phyloP scores from a whole-genome alignment of 2,113 vertebrate genomes.

The Mobula hypostoma region DNA sequence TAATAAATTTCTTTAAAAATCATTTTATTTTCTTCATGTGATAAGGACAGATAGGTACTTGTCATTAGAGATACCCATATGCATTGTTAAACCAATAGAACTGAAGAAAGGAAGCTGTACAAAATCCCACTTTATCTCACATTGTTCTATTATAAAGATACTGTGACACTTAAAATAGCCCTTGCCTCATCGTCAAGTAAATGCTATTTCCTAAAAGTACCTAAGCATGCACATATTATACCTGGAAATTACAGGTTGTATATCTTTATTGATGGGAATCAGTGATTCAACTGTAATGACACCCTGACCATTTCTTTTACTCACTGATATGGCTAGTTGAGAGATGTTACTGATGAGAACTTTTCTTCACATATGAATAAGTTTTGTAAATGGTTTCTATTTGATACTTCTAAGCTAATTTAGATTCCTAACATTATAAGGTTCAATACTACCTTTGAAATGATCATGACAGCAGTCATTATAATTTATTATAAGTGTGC shows the following conservation, averaged over 20 bases:
- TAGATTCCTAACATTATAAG: neutral
- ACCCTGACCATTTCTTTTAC: neutral
- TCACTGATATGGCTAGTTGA: neutral
- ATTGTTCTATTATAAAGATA: neutral
- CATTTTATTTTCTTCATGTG: slow-evolving; percentile 9
- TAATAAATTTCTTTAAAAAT: neutral
- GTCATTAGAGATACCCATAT: neutral
- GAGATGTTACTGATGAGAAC: neutral
- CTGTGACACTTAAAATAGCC: neutral
- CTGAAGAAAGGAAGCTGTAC: neutral
- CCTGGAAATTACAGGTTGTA: neutral
- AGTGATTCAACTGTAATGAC: neutral
- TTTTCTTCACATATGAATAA: neutral
- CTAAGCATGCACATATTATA: neutral
- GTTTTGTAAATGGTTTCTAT: neutral
- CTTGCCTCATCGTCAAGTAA: neutral
- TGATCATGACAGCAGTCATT: neutral
- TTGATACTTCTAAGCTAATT: neutral
- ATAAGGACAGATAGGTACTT: neutral
- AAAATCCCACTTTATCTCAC: neutral
- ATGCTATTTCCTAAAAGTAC: neutral
- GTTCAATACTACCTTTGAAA: neutral
- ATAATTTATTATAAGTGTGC: neutral
- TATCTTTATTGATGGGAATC: neutral
- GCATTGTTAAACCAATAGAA: neutral